These are phyloP conservation scores for Myotis davidii DNA, from an alignment of 2,113 vertebrate species.

Conservation along the genomic window DNA sequence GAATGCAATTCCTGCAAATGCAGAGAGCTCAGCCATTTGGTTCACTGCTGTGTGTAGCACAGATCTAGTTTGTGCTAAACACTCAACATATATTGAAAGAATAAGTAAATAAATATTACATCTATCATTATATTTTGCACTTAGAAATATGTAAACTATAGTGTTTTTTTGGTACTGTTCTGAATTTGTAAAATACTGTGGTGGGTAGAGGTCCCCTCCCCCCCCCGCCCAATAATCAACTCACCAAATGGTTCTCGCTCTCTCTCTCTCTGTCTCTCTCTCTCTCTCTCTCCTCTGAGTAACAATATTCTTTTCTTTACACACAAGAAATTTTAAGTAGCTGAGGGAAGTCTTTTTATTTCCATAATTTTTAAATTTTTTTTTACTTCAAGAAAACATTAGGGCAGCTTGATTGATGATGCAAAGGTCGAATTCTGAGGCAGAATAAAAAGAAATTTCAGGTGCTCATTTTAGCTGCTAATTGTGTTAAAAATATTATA, in stretches of 20 bases:
- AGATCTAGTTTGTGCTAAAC: background rate
- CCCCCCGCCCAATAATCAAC: background rate
- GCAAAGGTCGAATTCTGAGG: background rate
- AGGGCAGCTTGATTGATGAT: background rate
- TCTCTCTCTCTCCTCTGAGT: background rate
- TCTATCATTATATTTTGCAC: background rate
- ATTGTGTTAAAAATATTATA: background rate
- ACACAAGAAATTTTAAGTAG: background rate
- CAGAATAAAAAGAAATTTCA: constrained; percentile 17
- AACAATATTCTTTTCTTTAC: background rate
- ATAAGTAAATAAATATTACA: background rate
- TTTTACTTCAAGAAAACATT: constrained; percentile 10
- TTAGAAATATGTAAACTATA: background rate
- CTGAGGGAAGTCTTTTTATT: background rate
- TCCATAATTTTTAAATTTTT: background rate
- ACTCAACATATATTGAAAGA: background rate
- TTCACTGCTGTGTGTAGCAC: too few species aligned
- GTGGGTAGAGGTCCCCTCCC: too few species aligned
- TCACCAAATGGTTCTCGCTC: background rate
- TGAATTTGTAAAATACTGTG: background rate
- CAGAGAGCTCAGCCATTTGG: background rate
- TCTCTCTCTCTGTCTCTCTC: background rate
- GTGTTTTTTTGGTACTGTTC: background rate
- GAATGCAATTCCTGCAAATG: background rate
- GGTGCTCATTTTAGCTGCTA: background rate